These are phyloP conservation scores for Acrossocheilus wenchowensis DNA, from an alignment of 2,797 vertebrate species.

Conservation along the genomic window DNA sequence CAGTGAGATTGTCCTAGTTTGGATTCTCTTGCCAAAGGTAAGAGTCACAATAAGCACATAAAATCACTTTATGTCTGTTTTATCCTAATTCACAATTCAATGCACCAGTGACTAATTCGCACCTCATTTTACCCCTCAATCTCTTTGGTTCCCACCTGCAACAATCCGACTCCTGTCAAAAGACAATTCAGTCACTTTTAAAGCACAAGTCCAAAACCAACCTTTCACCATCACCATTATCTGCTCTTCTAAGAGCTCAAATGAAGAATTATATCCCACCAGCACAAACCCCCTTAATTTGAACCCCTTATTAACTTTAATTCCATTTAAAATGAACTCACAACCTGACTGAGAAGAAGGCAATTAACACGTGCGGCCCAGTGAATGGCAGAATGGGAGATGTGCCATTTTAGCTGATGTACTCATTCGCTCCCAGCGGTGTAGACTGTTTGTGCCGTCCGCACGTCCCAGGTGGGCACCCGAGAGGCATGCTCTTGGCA, in stretches of 20 bases:
- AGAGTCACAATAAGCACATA: not conserved
- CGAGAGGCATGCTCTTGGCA: conserved; percentile 75
- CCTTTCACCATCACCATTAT: conserved; percentile 33
- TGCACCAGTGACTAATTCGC: not conserved
- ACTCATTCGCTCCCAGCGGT: conserved; percentile 80
- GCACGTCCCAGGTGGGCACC: conserved; percentile 77
- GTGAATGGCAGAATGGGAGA: conserved; percentile 83
- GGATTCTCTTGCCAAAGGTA: not conserved
- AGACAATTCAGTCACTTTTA: not conserved
- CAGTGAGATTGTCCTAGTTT: not conserved
- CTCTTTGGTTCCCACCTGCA: not conserved
- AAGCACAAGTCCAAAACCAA: not conserved
- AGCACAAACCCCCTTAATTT: conserved; percentile 66
- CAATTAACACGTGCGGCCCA: conserved; percentile 85
- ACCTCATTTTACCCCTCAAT: not conserved
- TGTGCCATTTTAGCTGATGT: conserved; percentile 81
- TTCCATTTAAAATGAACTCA: conserved; percentile 83
- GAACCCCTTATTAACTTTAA: conserved; percentile 78
- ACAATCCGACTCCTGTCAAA: not conserved
- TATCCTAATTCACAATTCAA: not conserved
- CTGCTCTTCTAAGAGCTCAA: conserved; percentile 45
- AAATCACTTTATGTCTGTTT: not conserved
- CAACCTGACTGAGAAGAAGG: conserved; percentile 82
- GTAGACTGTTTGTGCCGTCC: conserved; percentile 78
- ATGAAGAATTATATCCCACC: conserved; percentile 55